Conservation (phyloP, 2,113 vertebrate genomes). For the Nettapus auritus region DNA sequence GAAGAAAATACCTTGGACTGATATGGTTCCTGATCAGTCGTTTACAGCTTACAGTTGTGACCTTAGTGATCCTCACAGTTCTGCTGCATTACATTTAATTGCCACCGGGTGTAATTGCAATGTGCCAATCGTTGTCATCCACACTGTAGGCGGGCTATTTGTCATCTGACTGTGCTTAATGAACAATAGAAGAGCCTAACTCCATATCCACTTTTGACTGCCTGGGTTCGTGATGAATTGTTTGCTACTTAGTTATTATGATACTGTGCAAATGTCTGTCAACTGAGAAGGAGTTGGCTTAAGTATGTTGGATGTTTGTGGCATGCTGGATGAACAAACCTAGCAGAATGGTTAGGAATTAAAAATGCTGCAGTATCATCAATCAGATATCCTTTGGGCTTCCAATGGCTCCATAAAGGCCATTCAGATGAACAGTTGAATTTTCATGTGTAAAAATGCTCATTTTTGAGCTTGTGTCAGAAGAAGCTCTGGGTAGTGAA, state of each 20-base stretch:
- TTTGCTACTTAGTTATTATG: neutral
- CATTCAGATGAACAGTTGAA: neutral
- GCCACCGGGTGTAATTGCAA: neutral
- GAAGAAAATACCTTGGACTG: neutral
- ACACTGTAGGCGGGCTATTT: neutral
- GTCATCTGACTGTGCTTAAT: conserved; percentile 7
- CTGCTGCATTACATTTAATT: conserved; percentile 26
- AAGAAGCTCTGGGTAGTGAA: neutral
- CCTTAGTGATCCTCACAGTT: neutral
- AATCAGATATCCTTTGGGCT: neutral
- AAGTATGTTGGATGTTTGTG: neutral
- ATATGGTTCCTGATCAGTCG: neutral
- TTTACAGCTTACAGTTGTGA: neutral
- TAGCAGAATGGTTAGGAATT: neutral
- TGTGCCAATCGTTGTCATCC: neutral
- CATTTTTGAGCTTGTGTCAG: neutral
- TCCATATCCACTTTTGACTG: neutral
- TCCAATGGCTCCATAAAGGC: neutral
- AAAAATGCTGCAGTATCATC: neutral
- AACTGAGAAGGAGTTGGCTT: neutral
- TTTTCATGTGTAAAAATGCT: neutral
- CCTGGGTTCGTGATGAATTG: neutral
- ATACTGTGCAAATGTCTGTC: neutral
- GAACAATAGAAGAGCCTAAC: neutral
- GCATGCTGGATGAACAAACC: neutral